Evolutionary conservation across 1,140 invertebrate species (phyloP).

Genomic region (Lordiphosa mommai): DNA sequence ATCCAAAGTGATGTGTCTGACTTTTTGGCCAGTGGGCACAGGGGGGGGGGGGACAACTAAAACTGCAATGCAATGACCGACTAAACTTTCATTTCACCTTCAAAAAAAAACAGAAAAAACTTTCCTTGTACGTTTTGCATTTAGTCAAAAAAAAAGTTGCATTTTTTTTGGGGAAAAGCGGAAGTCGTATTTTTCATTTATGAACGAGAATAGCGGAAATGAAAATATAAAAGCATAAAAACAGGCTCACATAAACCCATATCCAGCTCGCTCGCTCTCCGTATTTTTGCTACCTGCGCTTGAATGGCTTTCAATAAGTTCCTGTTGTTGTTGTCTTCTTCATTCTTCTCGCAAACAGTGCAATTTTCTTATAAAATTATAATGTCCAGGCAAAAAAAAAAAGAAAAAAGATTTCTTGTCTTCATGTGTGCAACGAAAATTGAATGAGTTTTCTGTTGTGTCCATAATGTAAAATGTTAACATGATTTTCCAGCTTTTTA

Average conservation of each 20-base stretch:
- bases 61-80: conserved; percentile 60
- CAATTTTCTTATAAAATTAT: conserved; percentile 73
- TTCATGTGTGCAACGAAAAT: conserved; percentile 52
- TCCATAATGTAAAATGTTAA: conserved; percentile 61
- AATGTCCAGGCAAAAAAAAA: conserved; percentile 48
- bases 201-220: conserved; percentile 59
- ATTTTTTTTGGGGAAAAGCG: background rate
- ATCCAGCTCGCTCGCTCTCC: conserved; percentile 16
- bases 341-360: conserved; percentile 23
- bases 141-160: conserved; percentile 17
- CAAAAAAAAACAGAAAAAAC: conserved; percentile 31
- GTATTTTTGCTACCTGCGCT: too few species aligned
- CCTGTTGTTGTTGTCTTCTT: conserved; percentile 3
- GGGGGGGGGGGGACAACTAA: conserved; percentile 3
- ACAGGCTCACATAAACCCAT: conserved; percentile 1
- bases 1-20: conserved; percentile 75
- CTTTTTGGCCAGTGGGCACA: conserved; percentile 27
- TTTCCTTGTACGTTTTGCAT: conserved; percentile 21
- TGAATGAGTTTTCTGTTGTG: conserved; percentile 44
- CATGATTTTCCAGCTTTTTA: conserved; percentile 55
- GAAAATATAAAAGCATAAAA: conserved; percentile 72
- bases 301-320: conserved; percentile 43
- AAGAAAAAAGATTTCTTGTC: conserved; percentile 18
- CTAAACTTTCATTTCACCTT: conserved; percentile 69
- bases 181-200: conserved; percentile 67